These are phyloP conservation scores for Harpalus rubripes DNA, from an alignment of 2,888 invertebrate genomes.

Conservation along the genomic window DNA sequence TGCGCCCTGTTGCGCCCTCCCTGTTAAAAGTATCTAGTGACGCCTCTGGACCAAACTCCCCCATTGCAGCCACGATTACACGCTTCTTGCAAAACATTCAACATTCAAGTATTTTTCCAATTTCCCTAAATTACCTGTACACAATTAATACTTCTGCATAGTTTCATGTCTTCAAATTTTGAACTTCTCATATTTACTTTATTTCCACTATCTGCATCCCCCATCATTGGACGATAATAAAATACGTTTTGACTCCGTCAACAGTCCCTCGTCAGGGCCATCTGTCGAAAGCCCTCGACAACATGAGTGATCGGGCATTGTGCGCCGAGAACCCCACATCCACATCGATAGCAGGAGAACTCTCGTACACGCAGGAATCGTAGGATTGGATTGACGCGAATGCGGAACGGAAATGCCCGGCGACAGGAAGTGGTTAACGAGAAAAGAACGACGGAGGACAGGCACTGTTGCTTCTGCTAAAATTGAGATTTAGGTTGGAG, in stretches of 20 bases:
- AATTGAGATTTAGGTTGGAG: background rate
- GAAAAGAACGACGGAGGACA: conserved; percentile 1
- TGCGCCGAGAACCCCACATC: background rate
- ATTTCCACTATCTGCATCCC: too few relatives aligned
- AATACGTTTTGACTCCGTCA: conserved; percentile 48
- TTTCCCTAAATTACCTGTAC: too few relatives aligned
- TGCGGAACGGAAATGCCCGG: conserved; percentile 33
- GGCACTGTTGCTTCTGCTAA: conserved; percentile 22
- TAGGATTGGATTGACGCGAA: conserved; percentile 12
- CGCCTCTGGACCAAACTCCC: too few relatives aligned
- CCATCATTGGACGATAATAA: background rate
- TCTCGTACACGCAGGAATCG: background rate
- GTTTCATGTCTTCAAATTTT: too few relatives aligned
- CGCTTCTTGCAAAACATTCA: too few relatives aligned
- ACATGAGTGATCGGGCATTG: conserved; percentile 49
- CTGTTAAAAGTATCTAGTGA: too few relatives aligned
- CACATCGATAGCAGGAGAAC: background rate
- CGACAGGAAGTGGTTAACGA: conserved; percentile 59
- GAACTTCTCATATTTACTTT: too few relatives aligned
- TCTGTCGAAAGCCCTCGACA: conserved; percentile 47
- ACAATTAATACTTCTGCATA: too few relatives aligned
- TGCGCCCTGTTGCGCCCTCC: too few relatives aligned
- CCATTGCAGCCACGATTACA: too few relatives aligned
- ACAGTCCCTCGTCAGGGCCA: conserved; percentile 20
- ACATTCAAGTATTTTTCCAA: too few relatives aligned